Evolutionary conservation across 2,797 vertebrate species (phyloP), one percentile per base, ranked within the genome.

Genomic region (Acanthurus lineatus): DNA sequence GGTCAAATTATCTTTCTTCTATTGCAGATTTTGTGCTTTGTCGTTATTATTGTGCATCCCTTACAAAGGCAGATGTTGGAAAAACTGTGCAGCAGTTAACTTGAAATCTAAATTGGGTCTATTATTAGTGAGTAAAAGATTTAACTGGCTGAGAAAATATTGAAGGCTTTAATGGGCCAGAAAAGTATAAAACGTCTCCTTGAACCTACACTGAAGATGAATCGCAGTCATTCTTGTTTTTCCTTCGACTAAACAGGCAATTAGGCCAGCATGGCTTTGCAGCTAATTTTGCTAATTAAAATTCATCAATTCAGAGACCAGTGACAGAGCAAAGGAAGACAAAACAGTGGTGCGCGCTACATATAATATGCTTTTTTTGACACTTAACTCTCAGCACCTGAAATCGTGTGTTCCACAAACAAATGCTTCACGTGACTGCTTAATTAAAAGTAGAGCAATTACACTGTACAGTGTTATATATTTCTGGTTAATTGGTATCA

Each of bases 221-320:
- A 90, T 84, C 35, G 0, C 47, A 28, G 28, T 54, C 42, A 45
- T 72, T 84, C 73, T 72, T 52, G 70, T 80, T 90, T 91, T 73
- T 32, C 28, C 72, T 75, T 70, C 6, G 2, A 74, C 77, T 77
- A 81, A 87, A 87, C 69, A 85, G 79, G 76, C 85, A 88, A 90
- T 89, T 81, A 90, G 60, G 49, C 53, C 67, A 69, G 71, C 22
- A 2, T 0, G 16, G 52, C 52, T 47, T 75, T 62, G 5, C 25
- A 35, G 61, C 59, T 47, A 73, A 48, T 79, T 80, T 73, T 76
- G 35, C 52, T 77, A 77, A 87, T 89, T 89, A 86, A 88, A 90
- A 84, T 85, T 53, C 20, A 89, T 80, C 76, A 78, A 67, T 81
- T 82, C 65, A 60, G 42, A 77, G 54, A 77, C 70, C 64, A 77